Evolutionary conservation across 2,113 vertebrate species (phyloP).

Genomic region (Oryctolagus cuniculus): DNA sequence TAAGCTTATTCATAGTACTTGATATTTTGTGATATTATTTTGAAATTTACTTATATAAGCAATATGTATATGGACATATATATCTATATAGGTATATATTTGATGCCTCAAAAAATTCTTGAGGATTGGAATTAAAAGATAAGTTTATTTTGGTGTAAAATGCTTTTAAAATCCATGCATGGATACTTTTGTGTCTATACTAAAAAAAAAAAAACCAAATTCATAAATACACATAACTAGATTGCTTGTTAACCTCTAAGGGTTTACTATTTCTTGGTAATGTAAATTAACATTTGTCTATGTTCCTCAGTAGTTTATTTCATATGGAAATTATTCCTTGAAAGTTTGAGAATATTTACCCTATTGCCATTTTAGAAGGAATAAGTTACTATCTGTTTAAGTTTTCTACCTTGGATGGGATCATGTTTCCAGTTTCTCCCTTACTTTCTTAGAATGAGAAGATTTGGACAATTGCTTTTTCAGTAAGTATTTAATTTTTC

Average conservation of each 20-base stretch:
- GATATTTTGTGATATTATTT: conserved; percentile 18
- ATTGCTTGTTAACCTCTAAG: neutral
- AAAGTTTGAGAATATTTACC: neutral
- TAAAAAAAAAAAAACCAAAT: neutral
- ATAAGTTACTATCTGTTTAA: neutral
- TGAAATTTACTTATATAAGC: conserved; percentile 21
- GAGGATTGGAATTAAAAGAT: no score
- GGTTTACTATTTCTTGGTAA: neutral
- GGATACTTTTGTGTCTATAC: neutral
- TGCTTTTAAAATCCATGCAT: no score
- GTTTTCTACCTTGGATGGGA: neutral
- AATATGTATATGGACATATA: neutral
- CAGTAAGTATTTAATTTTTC: neutral
- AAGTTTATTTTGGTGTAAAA: no score
- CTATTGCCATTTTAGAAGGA: neutral
- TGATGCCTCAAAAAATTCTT: no score
- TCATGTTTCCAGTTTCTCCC: neutral
- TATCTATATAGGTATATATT: no score
- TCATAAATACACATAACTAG: neutral
- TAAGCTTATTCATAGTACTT: neutral
- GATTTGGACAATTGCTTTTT: conserved; percentile 22
- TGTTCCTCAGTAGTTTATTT: conserved; percentile 33
- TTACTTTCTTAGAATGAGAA: conserved; percentile 33
- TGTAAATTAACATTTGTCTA: neutral
- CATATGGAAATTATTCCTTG: conserved; percentile 6